Base-by-base conservation (phyloP, 1,140 invertebrate species). In the Colletes gigas region DNA sequence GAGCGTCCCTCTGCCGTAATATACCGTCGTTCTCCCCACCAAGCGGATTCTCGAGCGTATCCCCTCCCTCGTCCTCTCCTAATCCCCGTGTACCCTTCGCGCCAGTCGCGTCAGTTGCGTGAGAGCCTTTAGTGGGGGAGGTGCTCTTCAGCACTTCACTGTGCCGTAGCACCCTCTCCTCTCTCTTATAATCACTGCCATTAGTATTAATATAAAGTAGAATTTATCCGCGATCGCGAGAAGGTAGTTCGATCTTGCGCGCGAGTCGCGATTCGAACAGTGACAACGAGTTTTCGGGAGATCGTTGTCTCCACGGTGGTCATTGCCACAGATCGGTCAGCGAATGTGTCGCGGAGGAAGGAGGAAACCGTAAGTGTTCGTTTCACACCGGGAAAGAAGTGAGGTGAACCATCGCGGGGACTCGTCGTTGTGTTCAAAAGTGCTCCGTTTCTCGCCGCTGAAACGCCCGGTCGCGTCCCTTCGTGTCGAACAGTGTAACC, bases 41-140 rank as follows among this genome's bases (percentile, higher is more conserved):
- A 75, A 9, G 62, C 52, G 41, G 41, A 30, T 60, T 80, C 14
- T 17, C 39, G 19, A 21, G 50, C 47, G 47, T 84, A 74, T 77
- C 76, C 84, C 84, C 74, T 54, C 54, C 55, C 44, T 57, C 59
- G 10, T 68, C 62, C 62, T 67, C 76, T 74, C 80, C 87, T 90
- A 89, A 86, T 84, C 81, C 83, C 83, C 50, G 81, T 68, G 67
- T 75, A 75, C 81, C 83, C 83, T 83, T 80, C 86, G 78, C 77
- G 84, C 71, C 84, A 82, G 85, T 85, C 89, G 90, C 91, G 91
- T 92, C 89, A 93, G 93, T 93, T 90, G 92, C 91, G 92, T 90
- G 92, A 92, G 89, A 92, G 91, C 92, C 91, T 90, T 92, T 88
- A 87, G 83, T 85, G 91, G 90, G 90, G 90, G 90, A 83, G 86